Percentiles rank a stretch among this genome's conserved stretches.
phyloP scores from a whole-genome alignment of 2,113 vertebrate species.

The Chrysemys picta region DNA sequence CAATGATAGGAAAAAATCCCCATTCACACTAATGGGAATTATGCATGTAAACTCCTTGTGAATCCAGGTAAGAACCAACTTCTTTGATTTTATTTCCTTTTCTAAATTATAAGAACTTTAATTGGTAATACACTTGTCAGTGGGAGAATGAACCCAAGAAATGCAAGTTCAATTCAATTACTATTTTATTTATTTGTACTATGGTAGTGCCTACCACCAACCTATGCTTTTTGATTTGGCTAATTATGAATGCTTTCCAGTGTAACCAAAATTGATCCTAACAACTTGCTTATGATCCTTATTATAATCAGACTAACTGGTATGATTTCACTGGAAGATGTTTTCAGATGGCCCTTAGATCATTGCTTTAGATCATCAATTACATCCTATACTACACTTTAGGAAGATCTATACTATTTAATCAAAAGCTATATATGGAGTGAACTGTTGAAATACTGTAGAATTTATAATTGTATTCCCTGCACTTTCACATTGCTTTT shows the following conservation, averaged over 20 bases:
- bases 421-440: neutral
- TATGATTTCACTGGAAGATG: neutral
- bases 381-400: neutral
- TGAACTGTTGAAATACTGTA: neutral
- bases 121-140: fast-evolving
- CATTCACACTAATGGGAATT: slow-evolving; percentile 12
- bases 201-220: neutral
- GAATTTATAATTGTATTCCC: neutral
- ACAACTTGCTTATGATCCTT: neutral
- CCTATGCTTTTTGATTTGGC: fast-evolving
- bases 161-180: fast-evolving
- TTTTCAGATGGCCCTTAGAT: neutral
- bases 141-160: neutral
- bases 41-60: neutral
- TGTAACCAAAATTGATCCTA: fast-evolving
- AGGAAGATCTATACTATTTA: neutral
- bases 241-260: neutral
- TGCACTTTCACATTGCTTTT: neutral
- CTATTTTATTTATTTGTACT: neutral
- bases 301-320: neutral
- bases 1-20: neutral
- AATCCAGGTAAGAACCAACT: neutral
- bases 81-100: neutral
- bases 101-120: neutral
- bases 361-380: neutral